phyloP scores from a whole-genome alignment of 64 coral and sea anemone genomes.

The Pocillopora damicornis region DNA sequence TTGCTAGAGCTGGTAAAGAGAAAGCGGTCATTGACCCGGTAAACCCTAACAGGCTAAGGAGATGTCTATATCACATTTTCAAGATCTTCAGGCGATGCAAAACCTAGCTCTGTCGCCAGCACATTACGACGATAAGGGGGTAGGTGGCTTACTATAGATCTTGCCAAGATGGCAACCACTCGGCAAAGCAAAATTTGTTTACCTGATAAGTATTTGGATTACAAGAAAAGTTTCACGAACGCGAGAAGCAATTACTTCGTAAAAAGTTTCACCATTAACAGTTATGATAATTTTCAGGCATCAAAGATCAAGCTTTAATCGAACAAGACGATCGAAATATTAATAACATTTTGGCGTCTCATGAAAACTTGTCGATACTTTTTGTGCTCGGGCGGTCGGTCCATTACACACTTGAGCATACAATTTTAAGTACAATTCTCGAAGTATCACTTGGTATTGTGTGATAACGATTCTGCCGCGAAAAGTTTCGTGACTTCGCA shows the following conservation, averaged over 20 bases:
- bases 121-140: slow-evolving; percentile 56
- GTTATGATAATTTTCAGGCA: slow-evolving; percentile 17
- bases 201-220: slow-evolving; percentile 16
- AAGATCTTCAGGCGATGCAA: slow-evolving; percentile 63
- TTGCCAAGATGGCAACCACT: neutral
- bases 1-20: neutral
- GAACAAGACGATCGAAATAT: slow-evolving; percentile 4
- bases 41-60: neutral
- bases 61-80: slow-evolving; percentile 54
- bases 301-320: slow-evolving; percentile 2
- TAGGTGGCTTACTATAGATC: slow-evolving; percentile 37
- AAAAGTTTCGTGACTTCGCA: slow-evolving; percentile 1
- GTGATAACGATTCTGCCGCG: neutral
- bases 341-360: neutral
- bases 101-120: slow-evolving; percentile 41
- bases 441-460: slow-evolving; percentile 15
- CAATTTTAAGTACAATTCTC: slow-evolving; percentile 33
- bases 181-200: slow-evolving; percentile 6
- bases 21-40: neutral
- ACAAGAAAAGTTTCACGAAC: neutral
- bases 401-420: slow-evolving; percentile 25
- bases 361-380: neutral
- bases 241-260: slow-evolving; percentile 31
- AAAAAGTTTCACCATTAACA: neutral
- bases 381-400: neutral